A percentile compares a stretch with the other conserved stretches of the same genome.
Conservation (phyloP, 2,888 invertebrate species). For the Leucania comma region DNA sequence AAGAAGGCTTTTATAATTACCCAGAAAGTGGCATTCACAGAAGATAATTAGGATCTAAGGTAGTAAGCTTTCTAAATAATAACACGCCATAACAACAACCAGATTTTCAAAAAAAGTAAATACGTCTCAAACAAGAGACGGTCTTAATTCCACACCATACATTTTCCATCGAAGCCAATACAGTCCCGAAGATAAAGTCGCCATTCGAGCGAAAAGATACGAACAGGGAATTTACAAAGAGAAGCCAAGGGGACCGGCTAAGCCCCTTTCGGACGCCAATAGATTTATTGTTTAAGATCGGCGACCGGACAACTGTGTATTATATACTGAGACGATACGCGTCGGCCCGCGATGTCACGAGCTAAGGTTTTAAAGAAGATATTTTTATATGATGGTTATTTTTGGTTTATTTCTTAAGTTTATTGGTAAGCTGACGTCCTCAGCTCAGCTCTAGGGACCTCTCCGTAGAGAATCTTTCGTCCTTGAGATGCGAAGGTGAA, state of each 20-base stretch:
- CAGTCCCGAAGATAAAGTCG: slow-evolving; percentile 76
- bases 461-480: background rate
- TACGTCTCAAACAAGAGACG: slow-evolving; percentile 52
- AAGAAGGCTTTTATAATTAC: too few species aligned
- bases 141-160: slow-evolving; percentile 69
- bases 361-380: slow-evolving; percentile 41
- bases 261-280: slow-evolving; percentile 72
- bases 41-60: too few species aligned
- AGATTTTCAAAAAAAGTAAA: slow-evolving; percentile 53
- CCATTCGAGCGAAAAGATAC: slow-evolving; percentile 81
- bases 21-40: too few species aligned
- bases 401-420: slow-evolving; percentile 27
- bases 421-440: slow-evolving; percentile 47
- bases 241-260: slow-evolving; percentile 66
- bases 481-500: background rate
- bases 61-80: background rate
- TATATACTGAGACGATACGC: slow-evolving; percentile 65
- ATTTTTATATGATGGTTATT: slow-evolving; percentile 57
- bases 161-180: slow-evolving; percentile 72
- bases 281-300: slow-evolving; percentile 85
- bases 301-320: slow-evolving; percentile 72
- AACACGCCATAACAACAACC: slow-evolving; percentile 10
- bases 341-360: slow-evolving; percentile 56
- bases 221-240: slow-evolving; percentile 76
- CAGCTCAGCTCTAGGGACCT: too few species aligned